A percentile compares a stretch with the other conserved stretches of the same genome.
Conservation (phyloP, 2,113 vertebrate species). For the Ahaetulla prasina region DNA sequence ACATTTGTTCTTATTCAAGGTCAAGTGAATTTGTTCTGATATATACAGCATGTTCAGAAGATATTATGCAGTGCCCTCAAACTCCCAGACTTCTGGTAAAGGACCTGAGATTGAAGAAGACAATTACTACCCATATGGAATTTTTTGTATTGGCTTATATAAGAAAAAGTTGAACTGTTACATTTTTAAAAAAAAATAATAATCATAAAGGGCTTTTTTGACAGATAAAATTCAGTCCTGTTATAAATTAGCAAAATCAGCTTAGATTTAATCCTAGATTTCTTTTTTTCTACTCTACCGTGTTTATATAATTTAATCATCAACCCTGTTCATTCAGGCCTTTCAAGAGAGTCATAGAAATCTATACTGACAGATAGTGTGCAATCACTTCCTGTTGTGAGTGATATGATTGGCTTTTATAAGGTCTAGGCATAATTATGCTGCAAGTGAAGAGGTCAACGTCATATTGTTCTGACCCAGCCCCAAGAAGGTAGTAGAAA, state of each 20-base stretch:
- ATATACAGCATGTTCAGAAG: slow-evolving; percentile 9
- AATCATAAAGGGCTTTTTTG: background rate
- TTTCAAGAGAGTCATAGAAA: background rate
- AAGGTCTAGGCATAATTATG: background rate
- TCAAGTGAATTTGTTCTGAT: slow-evolving; percentile 9
- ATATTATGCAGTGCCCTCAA: background rate
- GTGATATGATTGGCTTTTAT: background rate
- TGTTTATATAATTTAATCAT: background rate
- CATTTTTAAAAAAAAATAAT: background rate
- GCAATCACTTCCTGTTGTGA: background rate
- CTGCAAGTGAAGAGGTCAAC: too few relatives aligned
- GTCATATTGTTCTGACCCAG: too few relatives aligned
- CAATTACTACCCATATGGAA: background rate
- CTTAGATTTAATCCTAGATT: background rate
- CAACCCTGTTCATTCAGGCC: background rate
- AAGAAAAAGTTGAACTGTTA: slow-evolving; percentile 2
- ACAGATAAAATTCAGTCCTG: slow-evolving; percentile 3
- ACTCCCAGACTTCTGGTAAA: background rate
- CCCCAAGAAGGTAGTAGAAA: too few relatives aligned
- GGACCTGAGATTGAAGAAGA: background rate
- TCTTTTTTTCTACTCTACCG: background rate
- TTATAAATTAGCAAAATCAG: background rate
- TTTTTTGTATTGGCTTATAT: background rate
- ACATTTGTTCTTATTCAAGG: slow-evolving; percentile 37
- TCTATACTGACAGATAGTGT: background rate